These are phyloP conservation scores for Nothoprocta perdicaria DNA, from an alignment of 2,113 vertebrate species.

Conservation along the genomic window DNA sequence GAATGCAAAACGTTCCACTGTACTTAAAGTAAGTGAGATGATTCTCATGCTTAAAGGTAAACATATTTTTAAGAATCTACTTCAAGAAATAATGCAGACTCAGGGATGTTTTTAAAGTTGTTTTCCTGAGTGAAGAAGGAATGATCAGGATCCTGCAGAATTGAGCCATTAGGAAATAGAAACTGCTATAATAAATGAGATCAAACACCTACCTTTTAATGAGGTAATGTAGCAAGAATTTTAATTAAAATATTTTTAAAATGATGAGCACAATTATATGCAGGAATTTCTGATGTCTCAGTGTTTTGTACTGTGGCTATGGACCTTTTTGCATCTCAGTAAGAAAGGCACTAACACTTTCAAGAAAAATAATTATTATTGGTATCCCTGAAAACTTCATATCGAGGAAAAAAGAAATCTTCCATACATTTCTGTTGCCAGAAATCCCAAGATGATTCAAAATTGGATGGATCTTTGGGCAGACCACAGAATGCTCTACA, in stretches of 20 bases:
- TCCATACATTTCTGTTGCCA: no score
- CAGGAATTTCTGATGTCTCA: no score
- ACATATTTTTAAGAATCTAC: not conserved
- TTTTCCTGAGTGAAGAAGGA: not conserved
- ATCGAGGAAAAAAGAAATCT: no score
- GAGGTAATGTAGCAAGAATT: no score
- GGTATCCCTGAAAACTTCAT: no score
- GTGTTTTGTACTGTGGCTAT: no score
- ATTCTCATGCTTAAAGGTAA: not conserved
- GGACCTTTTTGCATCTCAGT: no score
- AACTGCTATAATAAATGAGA: not conserved
- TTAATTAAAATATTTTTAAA: not conserved
- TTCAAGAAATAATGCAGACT: not conserved
- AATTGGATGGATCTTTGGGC: no score
- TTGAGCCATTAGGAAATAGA: not conserved
- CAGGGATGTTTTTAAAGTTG: not conserved
- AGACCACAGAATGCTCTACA: no score
- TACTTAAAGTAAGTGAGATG: not conserved
- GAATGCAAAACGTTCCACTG: not conserved
- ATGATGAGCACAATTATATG: not conserved
- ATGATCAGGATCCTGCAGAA: not conserved
- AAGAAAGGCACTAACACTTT: no score
- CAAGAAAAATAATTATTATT: no score
- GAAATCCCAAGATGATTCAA: no score
- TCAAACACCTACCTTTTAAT: not conserved